A percentile compares a stretch with the other conserved stretches of the same genome.
phyloP scores from a whole-genome alignment of 2,797 vertebrate species.

The Chelidonichthys spinosus region DNA sequence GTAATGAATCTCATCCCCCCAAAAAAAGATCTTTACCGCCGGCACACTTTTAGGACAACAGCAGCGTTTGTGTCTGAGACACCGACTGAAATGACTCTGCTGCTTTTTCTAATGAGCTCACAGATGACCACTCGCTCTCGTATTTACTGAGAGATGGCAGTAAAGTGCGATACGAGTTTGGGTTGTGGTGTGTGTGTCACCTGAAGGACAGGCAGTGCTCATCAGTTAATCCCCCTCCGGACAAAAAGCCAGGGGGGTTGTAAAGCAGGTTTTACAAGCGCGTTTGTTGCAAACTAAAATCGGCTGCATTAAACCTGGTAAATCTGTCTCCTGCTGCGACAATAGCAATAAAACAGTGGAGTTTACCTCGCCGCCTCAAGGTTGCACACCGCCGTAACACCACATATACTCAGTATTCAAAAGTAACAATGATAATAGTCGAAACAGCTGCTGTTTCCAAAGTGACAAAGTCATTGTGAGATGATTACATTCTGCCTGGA shows the following conservation, averaged over 20 bases:
- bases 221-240: constrained; percentile 76
- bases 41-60: constrained; percentile 38
- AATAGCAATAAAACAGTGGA: constrained; percentile 76
- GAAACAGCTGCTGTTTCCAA: constrained; percentile 54
- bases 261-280: constrained; percentile 81
- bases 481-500: constrained; percentile 71
- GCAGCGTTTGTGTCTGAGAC: constrained; percentile 35
- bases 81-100: constrained; percentile 39
- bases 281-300: constrained; percentile 79
- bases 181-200: constrained; percentile 70
- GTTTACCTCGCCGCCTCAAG: constrained; percentile 69
- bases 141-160: constrained; percentile 57
- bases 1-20: constrained; percentile 59
- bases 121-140: constrained; percentile 58
- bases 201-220: constrained; percentile 81
- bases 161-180: constrained; percentile 70
- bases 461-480: constrained; percentile 74
- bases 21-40: constrained; percentile 52
- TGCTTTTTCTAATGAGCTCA: constrained; percentile 64
- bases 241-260: constrained; percentile 74
- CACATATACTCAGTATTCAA: constrained; percentile 51
- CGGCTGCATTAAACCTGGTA: constrained; percentile 74
- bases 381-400: constrained; percentile 52
- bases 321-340: constrained; percentile 76
- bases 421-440: constrained; percentile 68